Evolutionary conservation across 64 coral and sea anemone species (phyloP).

Genomic region (Porites australiensis): DNA sequence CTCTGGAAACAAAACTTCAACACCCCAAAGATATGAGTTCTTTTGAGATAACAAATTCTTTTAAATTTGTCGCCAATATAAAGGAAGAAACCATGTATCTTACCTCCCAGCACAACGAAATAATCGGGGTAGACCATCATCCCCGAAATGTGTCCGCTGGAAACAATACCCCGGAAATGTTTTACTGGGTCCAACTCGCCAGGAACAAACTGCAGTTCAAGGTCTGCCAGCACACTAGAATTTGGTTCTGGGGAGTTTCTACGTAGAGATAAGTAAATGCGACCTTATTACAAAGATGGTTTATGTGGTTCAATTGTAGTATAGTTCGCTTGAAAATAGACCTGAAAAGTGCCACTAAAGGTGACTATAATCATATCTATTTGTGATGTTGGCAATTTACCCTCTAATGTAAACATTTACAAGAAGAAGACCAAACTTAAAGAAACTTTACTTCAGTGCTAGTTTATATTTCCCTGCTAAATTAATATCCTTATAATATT

Average conservation of each 20-base stretch:
- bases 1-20: too few relatives aligned
- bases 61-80: neutral
- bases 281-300: too few relatives aligned
- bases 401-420: too few relatives aligned
- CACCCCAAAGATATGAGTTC: too few relatives aligned
- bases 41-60: too few relatives aligned
- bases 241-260: constrained; percentile 56
- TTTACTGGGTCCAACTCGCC: constrained; percentile 57
- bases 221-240: constrained; percentile 57
- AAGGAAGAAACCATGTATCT: neutral
- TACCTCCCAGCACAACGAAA: constrained; percentile 56
- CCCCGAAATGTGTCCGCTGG: constrained; percentile 55
- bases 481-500: neutral
- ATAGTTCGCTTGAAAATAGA: too few relatives aligned
- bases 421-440: too few relatives aligned
- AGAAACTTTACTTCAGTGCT: neutral
- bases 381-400: too few relatives aligned
- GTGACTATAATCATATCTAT: too few relatives aligned
- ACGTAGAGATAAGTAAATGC: neutral
- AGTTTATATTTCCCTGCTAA: neutral
- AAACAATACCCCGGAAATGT: constrained; percentile 61
- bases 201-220: constrained; percentile 67
- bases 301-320: too few relatives aligned
- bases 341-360: too few relatives aligned
- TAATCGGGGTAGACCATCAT: constrained; percentile 65